Base-by-base conservation (phyloP, 2,797 vertebrate genomes). In the Chloroceryle inda region DNA sequence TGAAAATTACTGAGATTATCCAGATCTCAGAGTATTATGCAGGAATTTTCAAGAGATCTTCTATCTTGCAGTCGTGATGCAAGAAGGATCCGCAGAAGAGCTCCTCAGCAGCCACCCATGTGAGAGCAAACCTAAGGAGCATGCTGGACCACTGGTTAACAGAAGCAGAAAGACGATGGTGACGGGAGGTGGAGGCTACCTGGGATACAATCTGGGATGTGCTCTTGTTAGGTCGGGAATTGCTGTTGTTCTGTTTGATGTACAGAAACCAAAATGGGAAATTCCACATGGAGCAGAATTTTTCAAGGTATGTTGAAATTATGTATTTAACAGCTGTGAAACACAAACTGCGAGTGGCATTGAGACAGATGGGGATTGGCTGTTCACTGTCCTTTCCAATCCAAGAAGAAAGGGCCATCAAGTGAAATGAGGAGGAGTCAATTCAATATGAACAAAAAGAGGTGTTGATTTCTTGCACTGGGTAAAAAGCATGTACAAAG, bases 101-200 rank as follows among this genome's bases (percentile, higher is more conserved):
- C 88, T 89, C 11, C 95, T 82, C 50, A 59, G 90, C 75, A 96
- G 94, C 88, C 97, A 81, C 42, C 59, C n/a, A 33, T 78, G 31
- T 3, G 97, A 95, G 88, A 97, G 97, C 86, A 90, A 44, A 31
- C 95, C 75, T 42, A 64, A 83, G 0, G 78, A 93, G 44, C 93
- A 91, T 18, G 85, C 97, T 29, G 97, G 92, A 45, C 72, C 69
- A 2, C 26, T 29, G 21, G 49, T 45, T n/a, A 29, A 31, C 10
- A 42, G 86, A 18, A 67, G 63, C 62, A 89, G 94, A 68, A 99
- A 97, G 97, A 98, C 98, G 37, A 29, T 99, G 95, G 98, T 99
- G 92, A 99, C 99, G 0, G 99, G 99, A 82, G 99, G 99, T 17
- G 98, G 98, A 5, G 99, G 99, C 27, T 99, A 99, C 97, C 98